A percentile compares a stretch with the other conserved stretches of the same genome.
These are phyloP conservation scores for Syrrhaptes paradoxus DNA, from an alignment of 2,113 vertebrate species.

Conservation along the genomic window DNA sequence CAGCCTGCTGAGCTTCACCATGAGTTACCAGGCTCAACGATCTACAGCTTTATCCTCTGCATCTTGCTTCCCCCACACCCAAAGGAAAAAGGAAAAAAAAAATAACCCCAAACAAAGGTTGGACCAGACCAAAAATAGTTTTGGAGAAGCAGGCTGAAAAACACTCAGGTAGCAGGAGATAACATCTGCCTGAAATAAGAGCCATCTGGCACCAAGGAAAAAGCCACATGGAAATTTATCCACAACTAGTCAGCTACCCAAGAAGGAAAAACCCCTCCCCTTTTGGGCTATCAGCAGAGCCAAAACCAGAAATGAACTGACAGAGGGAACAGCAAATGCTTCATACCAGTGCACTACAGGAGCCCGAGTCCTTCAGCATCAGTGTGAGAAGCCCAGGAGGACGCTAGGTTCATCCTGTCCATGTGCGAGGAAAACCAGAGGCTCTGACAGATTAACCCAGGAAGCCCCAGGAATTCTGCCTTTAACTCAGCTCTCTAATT, in stretches of 20 bases:
- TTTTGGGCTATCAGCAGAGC: neutral
- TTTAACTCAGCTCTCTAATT: neutral
- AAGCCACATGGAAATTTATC: conserved; percentile 43
- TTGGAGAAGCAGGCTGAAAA: conserved; percentile 48
- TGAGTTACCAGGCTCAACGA: neutral
- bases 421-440: neutral
- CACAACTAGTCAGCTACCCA: neutral
- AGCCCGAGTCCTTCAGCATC: neutral
- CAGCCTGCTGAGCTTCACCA: neutral
- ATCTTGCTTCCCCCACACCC: neutral
- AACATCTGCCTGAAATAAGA: conserved; percentile 55
- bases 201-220: conserved; percentile 50
- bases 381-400: neutral
- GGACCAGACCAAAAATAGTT: conserved; percentile 38
- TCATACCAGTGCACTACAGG: neutral
- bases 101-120: neutral
- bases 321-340: neutral
- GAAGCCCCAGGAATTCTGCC: neutral
- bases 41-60: neutral
- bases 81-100: neutral
- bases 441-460: neutral
- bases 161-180: conserved; percentile 59
- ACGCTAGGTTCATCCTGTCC: neutral
- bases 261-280: neutral
- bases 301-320: neutral